Base-by-base conservation (phyloP, 1,140 invertebrate species). In the Ectropis grisescens region DNA sequence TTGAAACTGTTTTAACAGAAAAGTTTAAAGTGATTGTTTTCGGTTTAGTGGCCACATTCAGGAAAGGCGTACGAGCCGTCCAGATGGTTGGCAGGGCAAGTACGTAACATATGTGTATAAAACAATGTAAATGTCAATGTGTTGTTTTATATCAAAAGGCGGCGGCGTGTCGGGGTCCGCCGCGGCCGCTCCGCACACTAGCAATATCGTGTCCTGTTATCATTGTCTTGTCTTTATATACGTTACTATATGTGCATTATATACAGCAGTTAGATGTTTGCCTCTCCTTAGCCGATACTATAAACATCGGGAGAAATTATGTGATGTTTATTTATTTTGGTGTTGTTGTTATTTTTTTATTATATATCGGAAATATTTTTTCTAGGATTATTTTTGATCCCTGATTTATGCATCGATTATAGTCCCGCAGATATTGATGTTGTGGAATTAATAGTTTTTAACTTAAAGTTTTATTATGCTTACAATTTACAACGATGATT, bases 61-160 rank as follows among this genome's bases (percentile, higher is more conserved):
- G 96, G 90, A 98, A 98, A 89, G 97, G 97, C 88, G 97, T 98
- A 81, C 93, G 96, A 82, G 95, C 96, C 85, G 94, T 98, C 85
- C 95, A 97, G 89, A 93, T 96, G 89, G 93, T 97, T 85, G 94
- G 95, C 85, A 89, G 93, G 90, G 93, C 95, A 94, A 97, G 94
- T 96, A 95, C 89, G 94, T 96, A 92, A 90, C 82, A 41, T 46
- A 54, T 56, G 56, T 65, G 56, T 56, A 52, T 67, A 47, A 51
- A 39, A 71, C 59, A 68, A 35, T 80, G 69, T 79, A 66, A 49
- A 58, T 79, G 71, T 76, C 61, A 47, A 62, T 76, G 69, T 79
- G 69, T 62, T 74, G 70, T 71, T 64, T 50, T 57, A 52, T 57
- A 58, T n/a, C 52, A 43, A 54, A 31, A 44, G 43, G 41, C 29